These are phyloP conservation scores for Papilio demoleus DNA, from an alignment of 2,888 invertebrate species.

Conservation along the genomic window DNA sequence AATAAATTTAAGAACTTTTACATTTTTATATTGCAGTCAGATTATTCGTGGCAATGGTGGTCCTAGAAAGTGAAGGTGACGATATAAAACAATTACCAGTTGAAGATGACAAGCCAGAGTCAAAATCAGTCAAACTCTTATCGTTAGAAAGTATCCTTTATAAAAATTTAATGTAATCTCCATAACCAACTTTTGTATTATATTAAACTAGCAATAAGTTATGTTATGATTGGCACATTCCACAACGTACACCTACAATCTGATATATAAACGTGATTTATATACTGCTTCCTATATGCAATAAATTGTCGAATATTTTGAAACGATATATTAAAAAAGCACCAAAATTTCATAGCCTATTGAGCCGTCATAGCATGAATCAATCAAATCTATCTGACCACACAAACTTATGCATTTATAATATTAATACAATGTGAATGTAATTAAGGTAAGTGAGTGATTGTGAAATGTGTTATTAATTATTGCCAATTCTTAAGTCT, in stretches of 20 bases:
- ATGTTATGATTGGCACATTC: background rate
- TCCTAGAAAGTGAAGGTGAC: conserved; percentile 69
- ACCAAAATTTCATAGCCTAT: too few relatives aligned
- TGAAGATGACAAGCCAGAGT: conserved; percentile 69
- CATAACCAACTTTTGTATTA: too few relatives aligned
- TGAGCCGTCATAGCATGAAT: too few relatives aligned
- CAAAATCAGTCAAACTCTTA: conserved; percentile 67
- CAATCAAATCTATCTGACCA: too few relatives aligned
- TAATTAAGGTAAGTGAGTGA: too few relatives aligned
- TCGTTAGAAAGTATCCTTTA: conserved; percentile 85
- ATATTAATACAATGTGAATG: too few relatives aligned
- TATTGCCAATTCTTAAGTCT: background rate
- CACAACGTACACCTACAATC: background rate
- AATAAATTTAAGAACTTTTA: background rate
- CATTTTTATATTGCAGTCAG: background rate
- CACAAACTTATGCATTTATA: too few relatives aligned
- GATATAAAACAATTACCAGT: conserved; percentile 63
- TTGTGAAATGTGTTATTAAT: too few relatives aligned
- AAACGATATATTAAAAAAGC: too few relatives aligned
- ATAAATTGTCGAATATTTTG: background rate
- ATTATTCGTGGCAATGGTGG: conserved; percentile 60
- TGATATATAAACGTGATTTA: background rate
- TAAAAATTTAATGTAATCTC: background rate
- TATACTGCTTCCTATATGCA: background rate
- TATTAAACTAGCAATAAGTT: background rate